Conservation (phyloP, 1,140 invertebrate genomes). For the Brachionus paranguensis region DNA sequence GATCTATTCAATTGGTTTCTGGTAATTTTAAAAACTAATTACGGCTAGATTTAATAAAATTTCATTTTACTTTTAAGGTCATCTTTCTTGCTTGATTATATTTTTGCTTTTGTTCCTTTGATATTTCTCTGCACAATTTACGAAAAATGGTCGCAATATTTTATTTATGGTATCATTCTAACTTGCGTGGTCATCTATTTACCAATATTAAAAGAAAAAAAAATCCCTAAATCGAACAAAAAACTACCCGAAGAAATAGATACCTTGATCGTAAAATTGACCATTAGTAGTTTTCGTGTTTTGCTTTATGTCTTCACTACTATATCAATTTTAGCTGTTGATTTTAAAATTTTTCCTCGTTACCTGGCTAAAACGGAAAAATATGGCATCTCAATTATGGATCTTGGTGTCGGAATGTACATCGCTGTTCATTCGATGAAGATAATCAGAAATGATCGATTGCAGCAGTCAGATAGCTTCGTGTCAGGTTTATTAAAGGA, state of each 20-base stretch:
- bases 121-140: neutral
- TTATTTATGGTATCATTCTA: neutral
- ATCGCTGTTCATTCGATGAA: constrained; percentile 22
- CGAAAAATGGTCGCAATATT: neutral
- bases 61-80: neutral
- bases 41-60: neutral
- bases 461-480: neutral
- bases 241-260: neutral
- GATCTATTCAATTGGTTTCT: neutral
- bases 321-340: constrained; percentile 81
- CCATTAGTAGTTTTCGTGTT: neutral
- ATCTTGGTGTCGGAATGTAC: constrained; percentile 35
- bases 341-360: constrained; percentile 78
- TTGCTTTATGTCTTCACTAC: constrained; percentile 57
- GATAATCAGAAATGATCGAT: neutral
- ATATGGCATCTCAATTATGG: constrained; percentile 22
- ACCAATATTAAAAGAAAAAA: neutral
- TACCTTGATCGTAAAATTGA: neutral
- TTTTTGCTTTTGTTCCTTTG: neutral
- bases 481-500: neutral
- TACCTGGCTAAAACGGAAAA: constrained; percentile 51
- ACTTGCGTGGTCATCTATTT: neutral
- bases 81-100: constrained; percentile 8
- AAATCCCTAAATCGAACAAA: neutral
- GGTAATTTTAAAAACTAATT: neutral